phyloP scores from a whole-genome alignment of 2,113 vertebrate species.

The Atrichornis clamosus region DNA sequence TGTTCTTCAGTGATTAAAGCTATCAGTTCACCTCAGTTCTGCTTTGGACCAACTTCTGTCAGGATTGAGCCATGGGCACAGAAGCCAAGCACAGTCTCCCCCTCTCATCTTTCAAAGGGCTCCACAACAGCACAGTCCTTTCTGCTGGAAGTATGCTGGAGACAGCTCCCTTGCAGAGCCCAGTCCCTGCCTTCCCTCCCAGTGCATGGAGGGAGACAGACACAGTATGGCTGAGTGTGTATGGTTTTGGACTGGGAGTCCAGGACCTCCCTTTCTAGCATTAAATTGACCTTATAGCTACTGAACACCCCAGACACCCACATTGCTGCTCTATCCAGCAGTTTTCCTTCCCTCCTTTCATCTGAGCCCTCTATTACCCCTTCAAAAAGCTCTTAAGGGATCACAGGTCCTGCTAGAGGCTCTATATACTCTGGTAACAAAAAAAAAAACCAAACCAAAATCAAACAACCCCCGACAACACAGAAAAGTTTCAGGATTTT shows the following conservation, averaged over 20 bases:
- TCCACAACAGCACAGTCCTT: neutral
- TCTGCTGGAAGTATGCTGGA: neutral
- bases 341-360: neutral
- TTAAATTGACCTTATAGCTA: neutral
- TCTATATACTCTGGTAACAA: neutral
- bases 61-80: accelerated
- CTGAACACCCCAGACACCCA: neutral
- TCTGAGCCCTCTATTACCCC: neutral
- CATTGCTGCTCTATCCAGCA: neutral
- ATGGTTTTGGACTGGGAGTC: neutral
- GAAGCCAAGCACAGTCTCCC: neutral
- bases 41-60: neutral
- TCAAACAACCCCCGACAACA: neutral
- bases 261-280: neutral
- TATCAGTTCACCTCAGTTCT: neutral
- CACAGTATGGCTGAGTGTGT: too few species aligned
- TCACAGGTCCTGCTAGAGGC: neutral
- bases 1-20: neutral
- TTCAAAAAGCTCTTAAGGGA: neutral
- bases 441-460: neutral
- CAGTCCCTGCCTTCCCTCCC: neutral
- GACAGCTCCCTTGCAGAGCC: neutral
- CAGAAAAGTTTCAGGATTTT: neutral
- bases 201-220: neutral
- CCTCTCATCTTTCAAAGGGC: neutral